Evolutionary conservation across 2,113 vertebrate species (phyloP), one percentile per base, ranked within the genome.

Genomic region (Scopus umbretta): DNA sequence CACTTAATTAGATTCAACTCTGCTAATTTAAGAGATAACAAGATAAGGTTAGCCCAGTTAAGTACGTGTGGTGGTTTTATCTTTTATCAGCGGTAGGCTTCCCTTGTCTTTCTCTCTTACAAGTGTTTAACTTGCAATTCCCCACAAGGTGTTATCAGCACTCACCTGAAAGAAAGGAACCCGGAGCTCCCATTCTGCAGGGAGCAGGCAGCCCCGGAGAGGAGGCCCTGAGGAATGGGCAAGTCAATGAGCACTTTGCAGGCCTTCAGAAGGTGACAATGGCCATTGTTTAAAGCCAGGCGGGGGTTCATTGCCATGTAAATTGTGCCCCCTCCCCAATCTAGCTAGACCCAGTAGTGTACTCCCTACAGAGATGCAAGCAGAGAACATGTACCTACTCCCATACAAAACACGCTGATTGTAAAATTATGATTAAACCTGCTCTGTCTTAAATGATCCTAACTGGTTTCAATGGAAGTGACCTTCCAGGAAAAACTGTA

Each of bases 1-100:
- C 89, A 58, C 95, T 96, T 96, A 95, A 96, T 96, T 95, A 95
- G 95, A 90, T 96, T 93, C 92, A 95, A 74, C 80, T 52, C 88
- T 92, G 86, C 92, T 96, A 95, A 96, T 94, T 96, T 93, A 85
- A 90, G 89, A 90, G 96, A 92, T 95, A 95, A 96, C 94, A 92
- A 94, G 96, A 94, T 96, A 95, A 95, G 74, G 84, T 82, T 76
- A 82, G 45, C 84, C 58, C 38, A 25, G 86, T 87, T 82, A 89
- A 95, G 53, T 59, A 8, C 47, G 19, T 10, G 76, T 45, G 76
- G 86, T 38, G 36, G 47, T 59, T 89, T 95, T 96, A 84, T 94
- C 96, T 92, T 92, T 80, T 92, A 80, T 92, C 94, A 53, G 86
- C 2, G 2, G 56, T 26, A 80, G 74, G 78, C 40, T 86, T 73